phyloP scores from a whole-genome alignment of 1,140 invertebrate species.

The Radopholus similis region DNA sequence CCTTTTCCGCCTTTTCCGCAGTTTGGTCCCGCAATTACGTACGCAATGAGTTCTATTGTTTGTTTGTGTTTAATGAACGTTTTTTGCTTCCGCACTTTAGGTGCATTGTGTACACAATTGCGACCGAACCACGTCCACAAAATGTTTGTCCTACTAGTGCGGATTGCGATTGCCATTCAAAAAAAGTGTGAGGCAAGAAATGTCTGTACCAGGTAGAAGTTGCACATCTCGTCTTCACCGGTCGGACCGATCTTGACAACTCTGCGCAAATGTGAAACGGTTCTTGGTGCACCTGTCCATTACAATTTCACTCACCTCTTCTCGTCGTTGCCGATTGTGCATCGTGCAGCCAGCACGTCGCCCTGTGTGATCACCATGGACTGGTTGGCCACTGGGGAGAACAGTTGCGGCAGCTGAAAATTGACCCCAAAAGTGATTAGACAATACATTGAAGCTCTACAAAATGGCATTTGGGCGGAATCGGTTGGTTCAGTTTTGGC shows the following conservation, averaged over 20 bases:
- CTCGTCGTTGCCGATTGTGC: constrained; percentile 78
- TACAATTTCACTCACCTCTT: constrained; percentile 63
- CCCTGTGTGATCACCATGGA: constrained; percentile 65
- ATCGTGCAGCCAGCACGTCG: constrained; percentile 72
- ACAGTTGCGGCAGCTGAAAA: constrained; percentile 78
- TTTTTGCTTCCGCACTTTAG: no score
- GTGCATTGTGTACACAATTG: no score
- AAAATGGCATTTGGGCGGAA: no score
- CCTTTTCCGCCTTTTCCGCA: no score
- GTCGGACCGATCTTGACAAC: constrained; percentile 67
- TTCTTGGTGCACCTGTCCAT: not conserved
- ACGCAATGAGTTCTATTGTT: no score
- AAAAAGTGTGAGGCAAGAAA: not conserved
- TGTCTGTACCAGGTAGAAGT: constrained; percentile 79
- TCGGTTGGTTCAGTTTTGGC: no score
- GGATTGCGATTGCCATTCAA: not conserved
- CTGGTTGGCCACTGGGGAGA: constrained; percentile 76
- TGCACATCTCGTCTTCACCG: constrained; percentile 96
- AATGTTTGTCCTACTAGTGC: no score
- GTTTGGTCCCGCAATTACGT: no score
- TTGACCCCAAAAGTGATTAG: not conserved
- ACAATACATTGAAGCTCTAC: not conserved
- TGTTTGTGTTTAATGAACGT: no score
- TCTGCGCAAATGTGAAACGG: constrained; percentile 20
- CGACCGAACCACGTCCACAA: no score